phyloP scores from a whole-genome alignment of 2,113 vertebrate genomes.

The Protobothrops mucrosquamatus region DNA sequence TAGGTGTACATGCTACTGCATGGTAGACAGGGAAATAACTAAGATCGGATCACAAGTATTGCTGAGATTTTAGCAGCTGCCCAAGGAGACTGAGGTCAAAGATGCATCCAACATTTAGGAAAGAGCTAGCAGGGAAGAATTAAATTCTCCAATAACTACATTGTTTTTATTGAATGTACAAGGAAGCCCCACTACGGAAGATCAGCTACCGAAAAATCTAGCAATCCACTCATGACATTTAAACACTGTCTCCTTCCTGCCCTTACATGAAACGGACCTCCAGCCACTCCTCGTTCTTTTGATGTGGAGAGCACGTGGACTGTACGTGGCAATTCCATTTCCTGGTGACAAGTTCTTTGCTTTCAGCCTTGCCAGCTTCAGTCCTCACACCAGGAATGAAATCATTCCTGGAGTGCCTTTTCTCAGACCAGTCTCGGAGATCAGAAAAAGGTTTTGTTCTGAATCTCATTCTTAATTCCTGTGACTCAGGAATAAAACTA shows the following conservation, averaged over 20 bases:
- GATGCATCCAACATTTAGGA: not conserved
- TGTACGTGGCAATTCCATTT: not conserved
- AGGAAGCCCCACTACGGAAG: not conserved
- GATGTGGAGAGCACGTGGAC: not conserved
- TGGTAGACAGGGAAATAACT: not conserved
- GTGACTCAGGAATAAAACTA: not conserved
- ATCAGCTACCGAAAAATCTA: not conserved
- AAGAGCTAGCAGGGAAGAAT: not conserved
- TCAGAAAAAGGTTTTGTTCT: not conserved
- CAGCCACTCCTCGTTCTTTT: not conserved
- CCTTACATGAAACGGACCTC: not conserved
- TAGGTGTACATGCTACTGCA: not conserved
- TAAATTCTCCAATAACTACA: not conserved
- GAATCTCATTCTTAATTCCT: not conserved
- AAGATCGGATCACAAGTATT: not conserved
- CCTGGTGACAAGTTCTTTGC: not conserved
- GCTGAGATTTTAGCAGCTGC: not conserved
- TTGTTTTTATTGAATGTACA: not conserved
- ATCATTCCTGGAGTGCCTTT: too few relatives aligned
- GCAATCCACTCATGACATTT: not conserved
- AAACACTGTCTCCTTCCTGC: not conserved
- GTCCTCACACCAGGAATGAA: not conserved
- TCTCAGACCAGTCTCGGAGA: not conserved
- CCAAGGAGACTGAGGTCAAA: not conserved
- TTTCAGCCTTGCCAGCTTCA: not conserved